Percentiles rank a stretch among this genome's conserved stretches.
Evolutionary conservation across 1,140 invertebrate genomes (phyloP).

Genomic region (Drepana arcuata): DNA sequence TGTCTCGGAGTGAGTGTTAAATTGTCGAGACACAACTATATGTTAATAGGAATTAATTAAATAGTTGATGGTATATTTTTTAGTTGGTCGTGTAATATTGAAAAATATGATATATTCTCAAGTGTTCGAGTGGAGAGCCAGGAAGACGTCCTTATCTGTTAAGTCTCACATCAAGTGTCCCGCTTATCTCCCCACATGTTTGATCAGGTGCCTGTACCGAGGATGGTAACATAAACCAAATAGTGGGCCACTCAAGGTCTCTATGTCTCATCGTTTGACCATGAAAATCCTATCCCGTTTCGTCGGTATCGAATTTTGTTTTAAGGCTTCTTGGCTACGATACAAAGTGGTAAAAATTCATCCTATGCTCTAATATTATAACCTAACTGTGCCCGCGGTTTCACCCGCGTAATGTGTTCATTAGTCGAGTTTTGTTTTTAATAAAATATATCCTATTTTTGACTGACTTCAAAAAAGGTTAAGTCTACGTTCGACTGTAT

Average conservation of each 20-base stretch:
- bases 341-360: not conserved
- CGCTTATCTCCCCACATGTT: conserved; percentile 60
- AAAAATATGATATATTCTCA: conserved; percentile 1
- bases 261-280: conserved; percentile 32
- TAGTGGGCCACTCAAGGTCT: conserved; percentile 37
- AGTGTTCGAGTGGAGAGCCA: conserved; percentile 31
- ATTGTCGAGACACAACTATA: too few relatives aligned
- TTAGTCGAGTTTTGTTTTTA: too few relatives aligned
- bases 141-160: conserved; percentile 55
- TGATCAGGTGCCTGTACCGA: conserved; percentile 54
- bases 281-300: conserved; percentile 48
- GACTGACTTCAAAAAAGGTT: too few relatives aligned
- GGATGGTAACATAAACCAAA: conserved; percentile 40
- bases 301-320: conserved; percentile 31
- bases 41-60: too few relatives aligned
- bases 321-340: conserved; percentile 22
- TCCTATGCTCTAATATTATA: not conserved
- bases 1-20: too few relatives aligned
- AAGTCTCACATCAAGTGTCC: conserved; percentile 59
- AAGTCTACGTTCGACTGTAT: too few relatives aligned
- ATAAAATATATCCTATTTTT: too few relatives aligned
- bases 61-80: too few relatives aligned
- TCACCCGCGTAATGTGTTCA: not conserved
- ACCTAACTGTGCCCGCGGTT: not conserved
- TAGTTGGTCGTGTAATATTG: too few relatives aligned